phyloP scores from a whole-genome alignment of 2,113 vertebrate genomes.

The Xenopus tropicalis region UCB_Xtro_10.0 CM004446.2:71859001-71859500 shows the following conservation, averaged over 20 bases:
- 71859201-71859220: background rate
- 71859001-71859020: background rate
- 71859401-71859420: background rate
- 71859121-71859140: background rate
- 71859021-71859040: background rate
- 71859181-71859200: background rate
- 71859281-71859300: background rate
- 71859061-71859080: background rate
- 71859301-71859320: background rate
- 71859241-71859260: background rate
- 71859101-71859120: background rate
- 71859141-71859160: background rate
- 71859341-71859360: background rate
- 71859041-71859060: background rate
- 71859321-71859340: background rate
- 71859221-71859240: conserved; percentile 1
- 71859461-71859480: background rate
- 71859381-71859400: background rate
- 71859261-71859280: background rate
- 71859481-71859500: background rate
- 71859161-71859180: background rate
- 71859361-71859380: conserved; percentile 14
- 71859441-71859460: background rate
- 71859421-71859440: background rate
- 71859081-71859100: background rate